Evolutionary conservation across 1,140 invertebrate species (phyloP).

Genomic region (Neotoxoptera formosana): DNA sequence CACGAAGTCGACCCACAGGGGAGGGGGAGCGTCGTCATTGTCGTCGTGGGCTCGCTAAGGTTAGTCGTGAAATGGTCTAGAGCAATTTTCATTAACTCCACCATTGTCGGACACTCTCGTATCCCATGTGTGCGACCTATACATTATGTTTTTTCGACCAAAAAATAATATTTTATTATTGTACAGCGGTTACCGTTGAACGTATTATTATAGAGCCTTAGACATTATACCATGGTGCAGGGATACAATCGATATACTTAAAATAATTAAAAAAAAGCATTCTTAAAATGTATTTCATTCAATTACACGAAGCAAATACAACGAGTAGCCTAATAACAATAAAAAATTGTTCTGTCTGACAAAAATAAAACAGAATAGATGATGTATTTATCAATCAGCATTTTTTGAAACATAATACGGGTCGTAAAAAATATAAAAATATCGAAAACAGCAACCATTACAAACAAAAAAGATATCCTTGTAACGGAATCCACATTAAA

Average conservation of each 20-base stretch:
- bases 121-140: neutral
- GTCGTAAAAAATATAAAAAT: too few relatives aligned
- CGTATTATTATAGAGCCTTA: neutral
- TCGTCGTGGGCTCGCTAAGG: neutral
- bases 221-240: neutral
- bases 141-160: neutral
- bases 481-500: neutral
- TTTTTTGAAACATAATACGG: too few relatives aligned
- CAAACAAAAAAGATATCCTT: neutral
- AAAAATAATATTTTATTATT: conserved; percentile 1
- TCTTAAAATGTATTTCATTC: neutral
- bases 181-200: neutral
- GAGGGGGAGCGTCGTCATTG: neutral
- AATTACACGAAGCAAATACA: neutral
- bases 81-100: conserved; percentile 36
- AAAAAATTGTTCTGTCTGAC: too few relatives aligned
- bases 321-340: too few relatives aligned
- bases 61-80: neutral
- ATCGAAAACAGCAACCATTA: neutral
- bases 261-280: neutral
- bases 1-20: neutral
- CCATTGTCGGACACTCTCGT: neutral
- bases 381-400: too few relatives aligned
- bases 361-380: too few relatives aligned
- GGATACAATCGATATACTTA: neutral